Percentiles rank a stretch among this genome's conserved stretches.
Conservation (phyloP, 92 coral and sea anemone genomes). For the Actinernus sp. region DNA sequence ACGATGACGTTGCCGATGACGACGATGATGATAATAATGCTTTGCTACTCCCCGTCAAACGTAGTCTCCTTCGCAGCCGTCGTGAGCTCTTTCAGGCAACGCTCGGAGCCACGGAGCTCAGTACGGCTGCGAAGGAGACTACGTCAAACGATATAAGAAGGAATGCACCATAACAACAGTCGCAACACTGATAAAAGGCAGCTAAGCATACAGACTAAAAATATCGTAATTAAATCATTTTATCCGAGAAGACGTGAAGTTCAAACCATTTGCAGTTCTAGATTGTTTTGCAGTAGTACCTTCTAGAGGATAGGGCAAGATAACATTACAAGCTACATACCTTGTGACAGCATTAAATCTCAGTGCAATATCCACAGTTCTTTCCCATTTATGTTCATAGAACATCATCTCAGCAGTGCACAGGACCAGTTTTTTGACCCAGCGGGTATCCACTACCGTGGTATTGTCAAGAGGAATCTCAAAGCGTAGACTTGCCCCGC, state of each 20-base stretch:
- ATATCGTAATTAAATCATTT: too few species aligned
- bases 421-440: constrained; percentile 85
- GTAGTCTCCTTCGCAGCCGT: too few species aligned
- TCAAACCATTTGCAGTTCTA: too few species aligned
- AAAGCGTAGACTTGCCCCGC: constrained; percentile 90
- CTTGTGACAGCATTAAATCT: constrained; percentile 91
- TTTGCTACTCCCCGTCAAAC: too few species aligned
- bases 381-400: constrained; percentile 93
- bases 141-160: too few species aligned
- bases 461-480: constrained; percentile 90
- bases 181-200: neutral
- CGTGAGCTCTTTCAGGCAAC: too few species aligned
- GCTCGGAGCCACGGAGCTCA: too few species aligned
- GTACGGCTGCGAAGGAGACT: too few species aligned
- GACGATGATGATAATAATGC: too few species aligned
- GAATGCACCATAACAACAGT: neutral
- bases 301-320: neutral
- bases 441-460: constrained; percentile 74
- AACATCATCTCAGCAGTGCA: constrained; percentile 88
- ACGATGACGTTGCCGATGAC: too few species aligned
- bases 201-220: too few species aligned
- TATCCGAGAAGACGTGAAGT: too few species aligned
- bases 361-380: constrained; percentile 77
- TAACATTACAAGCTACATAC: constrained; percentile 27
- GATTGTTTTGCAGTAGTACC: neutral